A percentile compares a stretch with the other conserved stretches of the same genome.
These are phyloP conservation scores for Calcarius lapponicus DNA, from an alignment of 2,797 vertebrate genomes.

Conservation along the genomic window DNA sequence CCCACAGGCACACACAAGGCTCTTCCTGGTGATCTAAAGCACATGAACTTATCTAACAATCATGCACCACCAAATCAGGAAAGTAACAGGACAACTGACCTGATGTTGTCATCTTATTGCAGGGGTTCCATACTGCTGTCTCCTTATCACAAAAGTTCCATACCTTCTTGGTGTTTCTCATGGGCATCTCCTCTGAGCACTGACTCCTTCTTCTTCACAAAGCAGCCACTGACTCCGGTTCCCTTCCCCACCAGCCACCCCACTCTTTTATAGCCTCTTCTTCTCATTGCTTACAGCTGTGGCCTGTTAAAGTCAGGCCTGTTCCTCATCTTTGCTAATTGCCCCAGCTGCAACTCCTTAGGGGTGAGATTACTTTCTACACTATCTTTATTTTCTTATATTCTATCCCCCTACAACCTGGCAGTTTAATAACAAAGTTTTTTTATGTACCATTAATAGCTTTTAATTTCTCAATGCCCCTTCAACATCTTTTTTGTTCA, in stretches of 20 bases:
- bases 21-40: neutral
- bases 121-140: neutral
- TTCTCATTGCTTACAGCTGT: neutral
- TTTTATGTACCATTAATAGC: neutral
- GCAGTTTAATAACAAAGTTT: neutral
- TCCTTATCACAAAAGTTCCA: neutral
- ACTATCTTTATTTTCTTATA: neutral
- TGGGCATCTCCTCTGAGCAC: neutral
- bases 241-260: rapidly evolving
- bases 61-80: neutral
- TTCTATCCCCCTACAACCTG: neutral
- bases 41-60: neutral
- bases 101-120: too few relatives aligned
- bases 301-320: neutral
- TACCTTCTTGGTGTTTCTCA: rapidly evolving
- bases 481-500: neutral
- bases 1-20: neutral
- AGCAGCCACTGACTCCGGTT: neutral
- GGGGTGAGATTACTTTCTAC: neutral
- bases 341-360: neutral
- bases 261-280: neutral
- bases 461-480: neutral
- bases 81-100: neutral
- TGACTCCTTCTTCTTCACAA: neutral
- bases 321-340: rapidly evolving